A percentile compares a stretch with the other conserved stretches of the same genome.
Conservation (phyloP, 1,140 invertebrate genomes). For the Plodia interpunctella region DNA sequence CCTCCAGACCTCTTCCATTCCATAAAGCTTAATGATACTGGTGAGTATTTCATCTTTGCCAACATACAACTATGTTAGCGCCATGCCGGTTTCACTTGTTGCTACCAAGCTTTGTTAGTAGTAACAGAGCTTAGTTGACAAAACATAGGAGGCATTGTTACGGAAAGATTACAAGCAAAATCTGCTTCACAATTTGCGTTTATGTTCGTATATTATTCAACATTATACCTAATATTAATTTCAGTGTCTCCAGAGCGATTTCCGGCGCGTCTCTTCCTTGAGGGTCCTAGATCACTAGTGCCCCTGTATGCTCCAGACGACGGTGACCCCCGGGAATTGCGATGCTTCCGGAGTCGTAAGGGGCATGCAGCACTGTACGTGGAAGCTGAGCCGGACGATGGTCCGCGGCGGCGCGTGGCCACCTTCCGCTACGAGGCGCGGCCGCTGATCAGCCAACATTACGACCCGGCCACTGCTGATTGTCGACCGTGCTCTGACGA, state of each 20-base stretch:
- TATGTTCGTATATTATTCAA: not conserved
- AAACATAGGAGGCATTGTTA: no score
- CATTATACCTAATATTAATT: slow-evolving; percentile 16
- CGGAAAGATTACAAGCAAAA: no score
- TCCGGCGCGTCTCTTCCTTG: slow-evolving; percentile 83
- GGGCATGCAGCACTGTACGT: slow-evolving; percentile 85
- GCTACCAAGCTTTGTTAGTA: no score
- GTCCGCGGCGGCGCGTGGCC: slow-evolving; percentile 74
- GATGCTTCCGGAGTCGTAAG: slow-evolving; percentile 83
- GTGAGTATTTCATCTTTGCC: slow-evolving; percentile 24
- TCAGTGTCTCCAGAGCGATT: slow-evolving; percentile 54
- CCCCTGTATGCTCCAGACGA: slow-evolving; percentile 81
- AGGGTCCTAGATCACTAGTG: slow-evolving; percentile 80
- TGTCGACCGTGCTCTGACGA: slow-evolving; percentile 87
- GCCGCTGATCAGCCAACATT: slow-evolving; percentile 67
- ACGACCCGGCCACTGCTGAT: slow-evolving; percentile 81
- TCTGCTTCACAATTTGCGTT: no score
- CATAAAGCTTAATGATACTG: slow-evolving; percentile 46
- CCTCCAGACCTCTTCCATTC: slow-evolving; percentile 62
- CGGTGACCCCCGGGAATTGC: slow-evolving; percentile 77
- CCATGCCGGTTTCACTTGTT: no score
- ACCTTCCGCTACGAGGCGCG: slow-evolving; percentile 84
- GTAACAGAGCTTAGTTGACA: no score
- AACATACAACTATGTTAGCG: no score
- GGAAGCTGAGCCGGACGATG: slow-evolving; percentile 76